These are phyloP conservation scores for Morinoia aosen DNA, from an alignment of 2,888 invertebrate species.

Conservation along the genomic window DNA sequence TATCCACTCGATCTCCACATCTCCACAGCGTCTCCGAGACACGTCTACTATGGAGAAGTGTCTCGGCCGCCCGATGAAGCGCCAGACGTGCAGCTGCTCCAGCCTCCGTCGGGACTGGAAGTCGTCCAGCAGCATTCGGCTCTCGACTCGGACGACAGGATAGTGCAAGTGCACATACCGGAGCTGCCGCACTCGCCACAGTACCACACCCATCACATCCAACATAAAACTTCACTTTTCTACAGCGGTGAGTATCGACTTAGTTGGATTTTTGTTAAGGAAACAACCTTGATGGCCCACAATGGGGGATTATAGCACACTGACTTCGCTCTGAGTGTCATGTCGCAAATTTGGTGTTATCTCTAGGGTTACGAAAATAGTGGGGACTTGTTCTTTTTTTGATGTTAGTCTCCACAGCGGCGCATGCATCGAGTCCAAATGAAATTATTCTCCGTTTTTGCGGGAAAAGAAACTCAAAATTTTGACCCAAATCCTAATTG, in stretches of 20 bases:
- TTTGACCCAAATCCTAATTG: too few species aligned
- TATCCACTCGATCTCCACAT: constrained; percentile 64
- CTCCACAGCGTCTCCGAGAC: constrained; percentile 36
- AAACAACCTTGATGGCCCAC: not conserved
- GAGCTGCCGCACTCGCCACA: constrained; percentile 57
- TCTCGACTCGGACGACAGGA: constrained; percentile 52
- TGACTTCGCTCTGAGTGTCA: too few species aligned
- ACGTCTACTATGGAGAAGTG: constrained; percentile 57
- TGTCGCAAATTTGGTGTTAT: too few species aligned
- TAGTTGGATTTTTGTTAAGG: not conserved
- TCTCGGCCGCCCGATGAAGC: constrained; percentile 48
- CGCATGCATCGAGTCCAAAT: too few species aligned
- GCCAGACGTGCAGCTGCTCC: constrained; percentile 33
- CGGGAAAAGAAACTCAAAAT: too few species aligned
- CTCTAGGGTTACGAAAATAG: too few species aligned
- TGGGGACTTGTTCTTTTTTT: too few species aligned
- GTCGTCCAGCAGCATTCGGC: constrained; percentile 6
- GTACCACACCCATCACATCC: constrained; percentile 4
- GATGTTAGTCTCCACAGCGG: too few species aligned
- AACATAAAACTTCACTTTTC: constrained; percentile 55
- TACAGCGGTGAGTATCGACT: constrained; percentile 59
- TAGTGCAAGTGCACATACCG: constrained; percentile 65
- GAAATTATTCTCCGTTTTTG: too few species aligned
- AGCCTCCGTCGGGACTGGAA: not conserved
- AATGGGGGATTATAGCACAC: too few species aligned